Evolutionary conservation across 2,113 vertebrate species (phyloP).

Genomic region (Actinemys pallida): DNA sequence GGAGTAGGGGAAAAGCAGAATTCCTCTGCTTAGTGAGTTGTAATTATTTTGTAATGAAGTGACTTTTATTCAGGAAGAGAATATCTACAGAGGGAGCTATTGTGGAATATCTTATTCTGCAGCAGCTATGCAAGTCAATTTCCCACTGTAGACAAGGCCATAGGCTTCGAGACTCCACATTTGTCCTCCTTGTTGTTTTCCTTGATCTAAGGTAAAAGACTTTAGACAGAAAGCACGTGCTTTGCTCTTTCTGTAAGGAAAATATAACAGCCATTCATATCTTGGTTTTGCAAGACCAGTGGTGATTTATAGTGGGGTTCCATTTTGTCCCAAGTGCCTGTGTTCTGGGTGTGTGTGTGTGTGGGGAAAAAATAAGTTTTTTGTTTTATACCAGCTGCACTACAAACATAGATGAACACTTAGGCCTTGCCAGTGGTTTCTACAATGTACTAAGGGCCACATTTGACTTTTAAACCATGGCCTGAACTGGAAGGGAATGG

Average conservation of each 20-base stretch:
- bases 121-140: slow-evolving; percentile 24
- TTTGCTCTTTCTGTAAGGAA: slow-evolving; percentile 12
- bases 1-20: slow-evolving; percentile 3
- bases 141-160: not conserved
- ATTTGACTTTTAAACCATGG: too few species aligned
- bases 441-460: not conserved
- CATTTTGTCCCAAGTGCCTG: not conserved
- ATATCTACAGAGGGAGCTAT: slow-evolving; percentile 41
- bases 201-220: too few species aligned
- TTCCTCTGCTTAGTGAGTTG: slow-evolving; percentile 6
- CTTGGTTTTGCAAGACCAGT: not conserved
- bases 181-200: not conserved
- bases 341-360: not conserved
- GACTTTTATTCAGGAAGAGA: not conserved
- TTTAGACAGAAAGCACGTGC: too few species aligned
- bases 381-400: not conserved
- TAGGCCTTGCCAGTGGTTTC: too few species aligned
- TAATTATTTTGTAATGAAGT: slow-evolving; percentile 54
- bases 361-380: not conserved
- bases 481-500: too few species aligned
- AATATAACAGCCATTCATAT: not conserved
- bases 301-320: not conserved
- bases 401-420: not conserved
- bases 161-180: slow-evolving; percentile 30
- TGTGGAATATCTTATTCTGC: too few species aligned